These are phyloP conservation scores for Zaprionus gabonicus DNA, from an alignment of 1,140 invertebrate species.

Conservation along the genomic window DNA sequence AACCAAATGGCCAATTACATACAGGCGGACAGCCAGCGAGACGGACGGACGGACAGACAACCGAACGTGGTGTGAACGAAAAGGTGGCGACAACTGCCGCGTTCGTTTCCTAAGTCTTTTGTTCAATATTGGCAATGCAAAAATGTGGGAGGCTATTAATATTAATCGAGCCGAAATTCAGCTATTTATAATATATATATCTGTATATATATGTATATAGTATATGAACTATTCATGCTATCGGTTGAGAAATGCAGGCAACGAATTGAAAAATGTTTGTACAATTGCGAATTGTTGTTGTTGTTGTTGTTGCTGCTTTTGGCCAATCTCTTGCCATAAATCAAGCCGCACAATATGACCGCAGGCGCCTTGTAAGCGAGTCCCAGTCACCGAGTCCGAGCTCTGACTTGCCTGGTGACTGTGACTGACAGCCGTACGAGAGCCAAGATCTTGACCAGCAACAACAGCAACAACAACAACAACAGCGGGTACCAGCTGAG, in stretches of 20 bases:
- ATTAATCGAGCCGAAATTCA: conserved; percentile 3
- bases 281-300: conserved; percentile 59
- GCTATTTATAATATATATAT: conserved; percentile 24
- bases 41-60: conserved; percentile 9
- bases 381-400: conserved; percentile 67
- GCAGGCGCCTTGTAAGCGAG: conserved; percentile 81
- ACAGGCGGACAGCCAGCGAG: conserved; percentile 23
- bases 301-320: conserved; percentile 60
- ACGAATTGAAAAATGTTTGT: conserved; percentile 73
- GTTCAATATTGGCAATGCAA: conserved; percentile 13
- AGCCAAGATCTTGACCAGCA: conserved; percentile 70
- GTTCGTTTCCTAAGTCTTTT: conserved; percentile 63
- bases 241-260: conserved; percentile 39
- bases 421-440: conserved; percentile 70
- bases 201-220: conserved; percentile 34
- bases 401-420: conserved; percentile 60
- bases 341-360: conserved; percentile 77
- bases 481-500: conserved; percentile 1
- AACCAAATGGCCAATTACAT: conserved; percentile 68
- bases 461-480: conserved; percentile 19
- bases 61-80: conserved; percentile 27
- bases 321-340: conserved; percentile 81
- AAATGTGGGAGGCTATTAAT: conserved; percentile 1
- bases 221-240: conserved; percentile 6
- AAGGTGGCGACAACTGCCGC: conserved; percentile 39